phyloP scores from a whole-genome alignment of 2,888 invertebrate species.

The Dexiosoma caninum region DNA sequence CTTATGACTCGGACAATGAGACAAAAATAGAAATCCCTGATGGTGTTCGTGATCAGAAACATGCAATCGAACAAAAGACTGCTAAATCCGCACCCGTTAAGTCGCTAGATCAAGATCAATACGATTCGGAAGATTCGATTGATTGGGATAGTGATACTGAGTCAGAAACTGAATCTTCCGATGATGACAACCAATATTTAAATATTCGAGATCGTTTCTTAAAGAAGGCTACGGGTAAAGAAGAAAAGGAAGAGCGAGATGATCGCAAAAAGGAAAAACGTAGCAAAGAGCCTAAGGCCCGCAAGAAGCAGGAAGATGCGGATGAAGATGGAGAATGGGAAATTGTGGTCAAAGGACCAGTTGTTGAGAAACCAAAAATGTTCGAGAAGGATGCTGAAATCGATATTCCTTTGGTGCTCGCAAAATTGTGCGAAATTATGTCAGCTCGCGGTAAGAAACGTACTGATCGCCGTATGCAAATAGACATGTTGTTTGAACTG shows the following conservation, averaged over 20 bases:
- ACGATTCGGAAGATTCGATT: constrained; percentile 88
- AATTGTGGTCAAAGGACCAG: constrained; percentile 92
- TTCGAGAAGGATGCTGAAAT: constrained; percentile 99
- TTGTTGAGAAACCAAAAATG: constrained; percentile 95
- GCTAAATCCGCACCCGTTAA: constrained; percentile 73
- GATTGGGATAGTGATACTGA: constrained; percentile 93
- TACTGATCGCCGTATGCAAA: constrained; percentile 96
- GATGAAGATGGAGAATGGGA: constrained; percentile 94
- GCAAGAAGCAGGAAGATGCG: constrained; percentile 82
- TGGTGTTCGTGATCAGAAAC: constrained; percentile 66
- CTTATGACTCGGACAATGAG: constrained; percentile 78
- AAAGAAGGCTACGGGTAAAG: constrained; percentile 83
- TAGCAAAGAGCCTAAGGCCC: constrained; percentile 79
- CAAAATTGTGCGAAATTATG: constrained; percentile 92
- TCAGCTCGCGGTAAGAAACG: constrained; percentile 97
- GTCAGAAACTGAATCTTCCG: constrained; percentile 87
- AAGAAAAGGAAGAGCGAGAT: constrained; percentile 81
- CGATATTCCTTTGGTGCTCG: constrained; percentile 92
- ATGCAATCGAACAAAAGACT: constrained; percentile 76
- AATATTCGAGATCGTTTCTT: constrained; percentile 89
- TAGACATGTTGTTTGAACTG: constrained; percentile 94
- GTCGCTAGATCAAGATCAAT: constrained; percentile 76
- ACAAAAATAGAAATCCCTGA: constrained; percentile 65
- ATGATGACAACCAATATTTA: constrained; percentile 87
- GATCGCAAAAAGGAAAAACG: constrained; percentile 80